Percentiles rank a stretch among this genome's conserved stretches.
These are phyloP conservation scores for Laticauda laticaudata DNA, from an alignment of 2,113 vertebrate species.

Conservation along the genomic window DNA sequence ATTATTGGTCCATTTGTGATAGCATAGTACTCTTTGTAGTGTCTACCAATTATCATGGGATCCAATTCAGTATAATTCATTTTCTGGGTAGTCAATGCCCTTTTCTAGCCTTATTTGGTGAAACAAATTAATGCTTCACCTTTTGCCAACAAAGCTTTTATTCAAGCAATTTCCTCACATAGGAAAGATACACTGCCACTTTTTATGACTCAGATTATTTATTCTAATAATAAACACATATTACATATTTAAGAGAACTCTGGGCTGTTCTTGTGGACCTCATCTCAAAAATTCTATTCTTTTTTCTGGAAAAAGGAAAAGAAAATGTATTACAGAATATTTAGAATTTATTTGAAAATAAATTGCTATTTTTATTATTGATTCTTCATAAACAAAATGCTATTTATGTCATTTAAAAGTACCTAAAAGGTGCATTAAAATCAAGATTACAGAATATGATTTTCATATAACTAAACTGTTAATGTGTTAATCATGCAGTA, in stretches of 20 bases:
- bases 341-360: neutral
- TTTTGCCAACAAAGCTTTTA: neutral
- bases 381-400: neutral
- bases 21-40: neutral
- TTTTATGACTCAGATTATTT: neutral
- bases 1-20: neutral
- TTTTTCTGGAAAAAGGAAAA: neutral
- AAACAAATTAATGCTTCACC: neutral
- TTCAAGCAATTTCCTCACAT: neutral
- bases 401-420: conserved; percentile 4
- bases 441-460: conserved; percentile 8
- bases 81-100: neutral
- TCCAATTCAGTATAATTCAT: neutral
- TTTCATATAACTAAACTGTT: conserved; percentile 1
- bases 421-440: neutral
- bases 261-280: neutral
- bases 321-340: neutral
- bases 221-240: neutral
- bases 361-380: neutral
- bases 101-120: neutral
- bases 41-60: neutral
- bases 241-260: neutral
- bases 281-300: neutral
- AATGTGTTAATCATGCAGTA: neutral
- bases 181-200: neutral